These are phyloP conservation scores for Eupeodes latifasciatus DNA, from an alignment of 2,888 invertebrate genomes.

Conservation along the genomic window DNA sequence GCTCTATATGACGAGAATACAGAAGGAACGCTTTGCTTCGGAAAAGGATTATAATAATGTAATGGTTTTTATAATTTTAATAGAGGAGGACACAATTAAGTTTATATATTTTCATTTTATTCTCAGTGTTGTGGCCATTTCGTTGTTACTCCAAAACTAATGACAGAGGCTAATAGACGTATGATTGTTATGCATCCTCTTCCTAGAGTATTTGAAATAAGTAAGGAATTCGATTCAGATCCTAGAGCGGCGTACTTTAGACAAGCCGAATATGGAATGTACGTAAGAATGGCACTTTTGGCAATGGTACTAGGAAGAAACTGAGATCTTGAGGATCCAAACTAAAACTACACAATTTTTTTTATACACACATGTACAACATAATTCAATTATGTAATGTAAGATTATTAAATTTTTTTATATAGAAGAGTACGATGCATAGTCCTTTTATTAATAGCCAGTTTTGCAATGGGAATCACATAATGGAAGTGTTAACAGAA, in stretches of 20 bases:
- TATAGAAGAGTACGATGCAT: not conserved
- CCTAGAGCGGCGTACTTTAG: constrained; percentile 99
- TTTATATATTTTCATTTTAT: constrained; percentile 78
- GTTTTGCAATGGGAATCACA: too few species aligned
- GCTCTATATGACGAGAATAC: constrained; percentile 99
- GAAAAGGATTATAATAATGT: constrained; percentile 95
- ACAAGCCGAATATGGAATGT: constrained; percentile 99
- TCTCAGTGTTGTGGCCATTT: constrained; percentile 92
- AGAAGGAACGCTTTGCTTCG: constrained; percentile 94
- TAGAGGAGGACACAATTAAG: not conserved
- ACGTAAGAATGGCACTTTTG: constrained; percentile 98
- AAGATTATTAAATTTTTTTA: constrained; percentile 18
- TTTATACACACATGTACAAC: constrained; percentile 4
- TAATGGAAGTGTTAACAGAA: too few species aligned
- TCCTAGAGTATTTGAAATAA: constrained; percentile 97
- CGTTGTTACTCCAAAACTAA: constrained; percentile 96
- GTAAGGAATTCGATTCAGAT: constrained; percentile 97
- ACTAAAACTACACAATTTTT: not conserved
- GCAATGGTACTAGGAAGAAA: constrained; percentile 92
- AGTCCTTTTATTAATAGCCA: not conserved
- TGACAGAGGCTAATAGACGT: constrained; percentile 96
- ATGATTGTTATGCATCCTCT: constrained; percentile 99
- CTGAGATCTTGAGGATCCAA: not conserved
- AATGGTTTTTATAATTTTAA: constrained; percentile 64
- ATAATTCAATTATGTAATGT: constrained; percentile 4